Evolutionary conservation across 2,888 invertebrate genomes (phyloP).

Genomic region (Brenthis hecate): DNA sequence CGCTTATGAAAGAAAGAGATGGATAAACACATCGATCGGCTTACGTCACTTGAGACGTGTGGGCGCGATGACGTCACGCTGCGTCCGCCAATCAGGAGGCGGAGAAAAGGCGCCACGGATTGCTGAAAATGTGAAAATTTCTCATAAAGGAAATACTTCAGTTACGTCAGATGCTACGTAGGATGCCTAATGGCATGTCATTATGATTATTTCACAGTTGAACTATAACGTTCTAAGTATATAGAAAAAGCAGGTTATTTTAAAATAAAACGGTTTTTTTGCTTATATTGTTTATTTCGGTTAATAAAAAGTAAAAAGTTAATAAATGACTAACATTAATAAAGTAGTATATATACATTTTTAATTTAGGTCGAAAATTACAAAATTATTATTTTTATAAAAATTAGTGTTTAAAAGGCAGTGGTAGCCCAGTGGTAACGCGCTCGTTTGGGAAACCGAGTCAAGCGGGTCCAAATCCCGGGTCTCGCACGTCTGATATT

Average conservation of each 20-base stretch:
- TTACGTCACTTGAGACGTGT: slow-evolving; percentile 78
- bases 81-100: slow-evolving; percentile 61
- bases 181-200: slow-evolving; percentile 26
- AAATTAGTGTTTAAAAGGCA: too few species aligned
- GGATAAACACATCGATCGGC: slow-evolving; percentile 67
- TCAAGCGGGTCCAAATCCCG: too few species aligned
- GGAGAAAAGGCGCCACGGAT: slow-evolving; percentile 72
- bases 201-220: slow-evolving; percentile 22
- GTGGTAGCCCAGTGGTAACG: too few species aligned
- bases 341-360: too few species aligned
- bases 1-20: slow-evolving; percentile 50
- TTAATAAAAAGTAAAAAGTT: not conserved
- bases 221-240: not conserved
- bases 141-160: slow-evolving; percentile 37
- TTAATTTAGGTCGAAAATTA: too few species aligned
- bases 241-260: not conserved
- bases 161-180: slow-evolving; percentile 44
- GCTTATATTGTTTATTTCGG: too few species aligned
- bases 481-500: too few species aligned
- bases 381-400: too few species aligned
- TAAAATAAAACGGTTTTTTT: not conserved
- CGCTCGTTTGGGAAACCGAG: too few species aligned
- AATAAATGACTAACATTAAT: too few species aligned
- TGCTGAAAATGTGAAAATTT: slow-evolving; percentile 55
- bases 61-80: slow-evolving; percentile 79